phyloP scores from a whole-genome alignment of 1,140 invertebrate species.

The Drepana arcuata region DNA sequence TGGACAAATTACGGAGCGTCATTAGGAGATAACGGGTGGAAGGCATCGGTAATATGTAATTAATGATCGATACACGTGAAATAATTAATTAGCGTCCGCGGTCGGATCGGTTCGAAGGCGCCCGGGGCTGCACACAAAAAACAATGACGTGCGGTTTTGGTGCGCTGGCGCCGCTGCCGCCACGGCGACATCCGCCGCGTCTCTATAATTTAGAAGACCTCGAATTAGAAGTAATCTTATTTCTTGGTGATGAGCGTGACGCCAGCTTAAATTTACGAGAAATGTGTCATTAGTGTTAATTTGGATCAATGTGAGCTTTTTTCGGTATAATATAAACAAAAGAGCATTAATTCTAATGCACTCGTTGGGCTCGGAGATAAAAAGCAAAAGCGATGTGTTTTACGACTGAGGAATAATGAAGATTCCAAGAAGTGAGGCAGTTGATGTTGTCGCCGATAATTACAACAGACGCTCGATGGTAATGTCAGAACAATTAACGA shows the following conservation, averaged over 20 bases:
- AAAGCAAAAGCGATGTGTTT: conserved; percentile 7
- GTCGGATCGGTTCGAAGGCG: conserved; percentile 43
- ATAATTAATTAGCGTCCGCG: conserved; percentile 67
- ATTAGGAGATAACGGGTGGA: conserved; percentile 62
- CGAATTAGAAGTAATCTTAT: conserved; percentile 65
- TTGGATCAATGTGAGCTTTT: conserved; percentile 47
- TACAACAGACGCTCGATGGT: conserved; percentile 23
- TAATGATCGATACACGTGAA: conserved; percentile 70
- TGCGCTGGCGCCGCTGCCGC: conserved; percentile 52
- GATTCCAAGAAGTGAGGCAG: conserved; percentile 12
- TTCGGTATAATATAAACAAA: conserved; percentile 28
- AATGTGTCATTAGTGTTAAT: conserved; percentile 65
- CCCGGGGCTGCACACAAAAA: conserved; percentile 58
- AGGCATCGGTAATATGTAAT: conserved; percentile 53
- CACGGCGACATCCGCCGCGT: conserved; percentile 53
- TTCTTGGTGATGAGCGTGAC: conserved; percentile 57
- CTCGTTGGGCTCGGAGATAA: conserved; percentile 11
- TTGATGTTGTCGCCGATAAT: conserved; percentile 24
- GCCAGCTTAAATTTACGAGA: conserved; percentile 34
- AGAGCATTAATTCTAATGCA: conserved; percentile 2
- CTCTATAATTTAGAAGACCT: conserved; percentile 65
- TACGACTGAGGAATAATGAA: conserved; percentile 12
- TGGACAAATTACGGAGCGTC: conserved; percentile 64
- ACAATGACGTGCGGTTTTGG: conserved; percentile 68
- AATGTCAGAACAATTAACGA: conserved; percentile 37